Evolutionary conservation across 2,113 vertebrate species (phyloP), one percentile per base, ranked within the genome.

Genomic region (Hemichromis elongatus): DNA sequence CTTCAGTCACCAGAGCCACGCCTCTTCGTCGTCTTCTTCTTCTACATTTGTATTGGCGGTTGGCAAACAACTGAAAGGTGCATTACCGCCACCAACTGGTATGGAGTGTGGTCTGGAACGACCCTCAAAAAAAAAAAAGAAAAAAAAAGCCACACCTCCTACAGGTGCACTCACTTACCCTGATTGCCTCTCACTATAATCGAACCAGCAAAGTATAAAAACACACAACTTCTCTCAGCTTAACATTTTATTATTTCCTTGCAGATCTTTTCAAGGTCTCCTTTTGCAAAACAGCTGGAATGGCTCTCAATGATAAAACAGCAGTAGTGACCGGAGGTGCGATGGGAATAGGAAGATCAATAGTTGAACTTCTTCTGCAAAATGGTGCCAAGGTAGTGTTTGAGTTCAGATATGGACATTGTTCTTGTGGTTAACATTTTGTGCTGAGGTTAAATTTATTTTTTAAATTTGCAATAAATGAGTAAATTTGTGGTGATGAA

Each of bases 291-390:
- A 24, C 37, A 7, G 3, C 52, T 56, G 4, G 55, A 19, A 95
- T 95, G 95, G 78, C 89, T 0, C 4, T 95, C 2, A 7, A 7
- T 0, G 89, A 86, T 1, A 93, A 94, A 87, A 30, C 13, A 1
- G 95, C 92, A 0, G 70, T 94, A 1, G 92, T 96, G 83, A 96
- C 95, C 1, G 95, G 95, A 37, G 95, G 86, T 4, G 94, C 83
- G 1, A 63, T 84, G 77, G 95, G 95, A 2, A 90, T 96, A 5
- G 95, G 95, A 13, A 90, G 5, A 82, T 91, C 90, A 2, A 82
- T 96, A 5, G 47, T 85, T 2, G 89, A 95, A 80, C 84, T 86
- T 2, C 92, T 96, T 40, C 79, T 95, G 77, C 47, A 89, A 61
- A 92, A 94, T 45, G 92, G 93, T 3, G 94, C 94, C 1, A 95